A percentile compares a stretch with the other conserved stretches of the same genome.
phyloP scores from a whole-genome alignment of 2,888 invertebrate genomes.

The Leptopilina drosophilae region DNA sequence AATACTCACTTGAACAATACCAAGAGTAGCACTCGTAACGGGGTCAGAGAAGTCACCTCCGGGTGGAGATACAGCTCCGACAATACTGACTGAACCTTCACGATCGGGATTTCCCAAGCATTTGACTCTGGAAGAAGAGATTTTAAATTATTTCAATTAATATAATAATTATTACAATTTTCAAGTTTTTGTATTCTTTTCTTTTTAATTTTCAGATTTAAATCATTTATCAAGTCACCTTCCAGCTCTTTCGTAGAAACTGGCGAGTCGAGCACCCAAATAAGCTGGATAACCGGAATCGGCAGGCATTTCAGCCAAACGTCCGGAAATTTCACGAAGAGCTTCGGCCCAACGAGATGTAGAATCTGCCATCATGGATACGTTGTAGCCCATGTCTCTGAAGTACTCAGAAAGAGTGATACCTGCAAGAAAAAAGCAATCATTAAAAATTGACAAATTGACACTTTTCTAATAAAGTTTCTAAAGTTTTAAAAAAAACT shows the following conservation, averaged over 20 bases:
- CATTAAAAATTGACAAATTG: background rate
- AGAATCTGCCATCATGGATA: slow-evolving; percentile 99
- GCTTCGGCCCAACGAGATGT: slow-evolving; percentile 99
- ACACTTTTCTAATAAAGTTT: no score
- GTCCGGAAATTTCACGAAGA: slow-evolving; percentile 99
- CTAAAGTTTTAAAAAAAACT: no score
- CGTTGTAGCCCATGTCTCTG: slow-evolving; percentile 99
- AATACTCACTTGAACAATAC: slow-evolving; percentile 89
- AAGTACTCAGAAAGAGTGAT: slow-evolving; percentile 99
- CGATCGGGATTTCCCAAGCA: slow-evolving; percentile 98
- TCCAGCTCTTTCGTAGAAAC: slow-evolving; percentile 99
- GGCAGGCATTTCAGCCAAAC: slow-evolving; percentile 99
- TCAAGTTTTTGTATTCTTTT: background rate
- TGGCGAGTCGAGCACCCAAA: slow-evolving; percentile 97
- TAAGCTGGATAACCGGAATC: slow-evolving; percentile 99
- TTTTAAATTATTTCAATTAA: slow-evolving; percentile 20
- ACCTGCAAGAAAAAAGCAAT: slow-evolving; percentile 78
- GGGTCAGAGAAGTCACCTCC: slow-evolving; percentile 99
- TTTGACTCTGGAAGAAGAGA: slow-evolving; percentile 83
- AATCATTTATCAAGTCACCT: slow-evolving; percentile 66
- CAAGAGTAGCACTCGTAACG: slow-evolving; percentile 98
- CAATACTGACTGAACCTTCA: slow-evolving; percentile 99
- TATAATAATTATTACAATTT: background rate
- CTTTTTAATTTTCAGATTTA: slow-evolving; percentile 24
- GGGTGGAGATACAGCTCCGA: slow-evolving; percentile 99